Conservation (phyloP, 2,888 invertebrate genomes). For the Drosophila putrida region DNA sequence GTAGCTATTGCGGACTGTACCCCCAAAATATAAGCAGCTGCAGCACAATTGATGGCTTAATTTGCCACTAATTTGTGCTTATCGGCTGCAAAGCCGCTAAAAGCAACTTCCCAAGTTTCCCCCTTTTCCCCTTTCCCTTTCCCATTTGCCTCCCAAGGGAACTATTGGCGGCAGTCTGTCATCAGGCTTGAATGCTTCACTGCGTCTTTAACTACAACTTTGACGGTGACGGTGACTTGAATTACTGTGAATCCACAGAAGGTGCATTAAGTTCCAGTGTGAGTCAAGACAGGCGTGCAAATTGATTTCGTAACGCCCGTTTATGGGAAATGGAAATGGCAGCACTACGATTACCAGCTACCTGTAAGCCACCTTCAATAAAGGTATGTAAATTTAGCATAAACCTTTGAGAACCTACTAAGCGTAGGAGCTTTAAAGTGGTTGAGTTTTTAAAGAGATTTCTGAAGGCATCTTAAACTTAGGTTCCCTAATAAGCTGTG, state of each 20-base stretch:
- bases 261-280: not conserved
- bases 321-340: slow-evolving; percentile 65
- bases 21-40: slow-evolving; percentile 56
- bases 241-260: not conserved
- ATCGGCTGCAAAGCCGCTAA: slow-evolving; percentile 44
- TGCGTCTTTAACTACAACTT: slow-evolving; percentile 3
- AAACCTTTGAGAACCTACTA: slow-evolving; percentile 17
- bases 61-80: slow-evolving; percentile 81
- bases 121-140: not conserved
- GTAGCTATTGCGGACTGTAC: slow-evolving; percentile 13
- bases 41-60: slow-evolving; percentile 71
- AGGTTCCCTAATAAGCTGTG: too few relatives aligned
- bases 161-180: slow-evolving; percentile 15
- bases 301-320: slow-evolving; percentile 71
- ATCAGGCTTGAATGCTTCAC: slow-evolving; percentile 27
- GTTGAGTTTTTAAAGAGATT: not conserved
- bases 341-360: slow-evolving; percentile 1
- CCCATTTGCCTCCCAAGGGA: too few relatives aligned
- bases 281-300: slow-evolving; percentile 56
- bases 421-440: not conserved
- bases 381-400: not conserved
- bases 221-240: slow-evolving; percentile 14
- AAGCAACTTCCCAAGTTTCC: not conserved
- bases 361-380: not conserved
- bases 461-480: not conserved